Evolutionary conservation across 2,797 vertebrate species (phyloP).

Genomic region (Choloepus didactylus): DNA sequence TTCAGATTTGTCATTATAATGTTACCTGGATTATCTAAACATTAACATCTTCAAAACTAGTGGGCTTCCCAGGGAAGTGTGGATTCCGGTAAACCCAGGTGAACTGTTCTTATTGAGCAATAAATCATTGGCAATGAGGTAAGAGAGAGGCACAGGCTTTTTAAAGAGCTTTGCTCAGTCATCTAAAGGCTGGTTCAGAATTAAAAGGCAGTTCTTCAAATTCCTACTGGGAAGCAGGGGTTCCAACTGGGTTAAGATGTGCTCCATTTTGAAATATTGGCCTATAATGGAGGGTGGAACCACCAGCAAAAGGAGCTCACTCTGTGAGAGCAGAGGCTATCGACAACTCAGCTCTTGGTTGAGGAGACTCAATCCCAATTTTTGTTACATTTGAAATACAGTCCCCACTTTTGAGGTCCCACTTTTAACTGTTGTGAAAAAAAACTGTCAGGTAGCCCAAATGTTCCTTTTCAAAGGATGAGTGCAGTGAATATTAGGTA

Average conservation of each 20-base stretch:
- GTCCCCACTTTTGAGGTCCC: background rate
- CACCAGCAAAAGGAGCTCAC: too few species aligned
- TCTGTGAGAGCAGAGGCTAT: too few species aligned
- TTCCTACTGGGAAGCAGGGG: too few species aligned
- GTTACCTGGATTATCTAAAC: background rate
- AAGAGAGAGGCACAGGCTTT: background rate
- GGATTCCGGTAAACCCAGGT: background rate
- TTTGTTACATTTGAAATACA: background rate
- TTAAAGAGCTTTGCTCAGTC: too few species aligned
- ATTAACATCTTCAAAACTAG: too few species aligned
- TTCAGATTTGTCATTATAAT: background rate
- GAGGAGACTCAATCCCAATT: background rate
- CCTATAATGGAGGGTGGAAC: too few species aligned
- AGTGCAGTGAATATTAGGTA: background rate
- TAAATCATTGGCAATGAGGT: background rate
- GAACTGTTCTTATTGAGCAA: background rate
- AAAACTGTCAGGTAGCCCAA: background rate
- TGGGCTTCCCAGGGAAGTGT: background rate
- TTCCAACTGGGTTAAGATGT: too few species aligned
- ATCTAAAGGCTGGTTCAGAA: too few species aligned
- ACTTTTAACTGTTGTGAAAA: slow-evolving; percentile 6
- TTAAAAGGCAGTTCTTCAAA: too few species aligned
- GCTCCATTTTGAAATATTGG: too few species aligned
- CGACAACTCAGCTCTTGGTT: too few species aligned
- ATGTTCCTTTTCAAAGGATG: slow-evolving; percentile 36